Conservation (phyloP, 2,113 vertebrate species). For the Dasyornis broadbenti region DNA sequence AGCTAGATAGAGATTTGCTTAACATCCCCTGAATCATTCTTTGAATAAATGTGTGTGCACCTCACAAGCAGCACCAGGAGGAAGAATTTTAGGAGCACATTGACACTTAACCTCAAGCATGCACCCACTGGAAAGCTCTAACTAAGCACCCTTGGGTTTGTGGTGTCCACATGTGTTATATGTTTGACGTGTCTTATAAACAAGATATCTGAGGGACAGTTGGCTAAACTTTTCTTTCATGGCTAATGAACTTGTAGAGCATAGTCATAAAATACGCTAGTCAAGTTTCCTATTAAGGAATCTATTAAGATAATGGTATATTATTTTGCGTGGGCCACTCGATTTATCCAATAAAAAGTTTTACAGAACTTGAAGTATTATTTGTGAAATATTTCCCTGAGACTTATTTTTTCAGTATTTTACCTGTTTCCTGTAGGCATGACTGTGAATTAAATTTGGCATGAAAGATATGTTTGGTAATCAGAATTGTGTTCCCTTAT, state of each 20-base stretch:
- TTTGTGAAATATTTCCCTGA: not conserved
- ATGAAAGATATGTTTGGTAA: not conserved
- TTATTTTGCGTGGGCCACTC: not conserved
- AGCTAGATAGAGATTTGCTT: not conserved
- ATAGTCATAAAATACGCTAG: not conserved
- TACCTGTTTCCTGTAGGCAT: not conserved
- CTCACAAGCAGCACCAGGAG: not conserved
- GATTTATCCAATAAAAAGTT: not conserved
- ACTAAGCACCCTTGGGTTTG: not conserved
- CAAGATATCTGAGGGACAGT: not conserved
- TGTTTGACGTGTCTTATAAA: not conserved
- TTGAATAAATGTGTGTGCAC: not conserved
- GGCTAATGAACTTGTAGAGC: not conserved
- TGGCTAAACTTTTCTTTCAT: not conserved
- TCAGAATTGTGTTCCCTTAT: not conserved
- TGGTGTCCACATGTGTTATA: not conserved
- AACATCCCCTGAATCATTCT: not conserved
- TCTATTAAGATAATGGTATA: not conserved
- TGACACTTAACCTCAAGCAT: not conserved
- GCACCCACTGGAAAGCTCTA: not conserved
- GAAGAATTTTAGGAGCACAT: not conserved
- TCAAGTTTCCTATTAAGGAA: not conserved
- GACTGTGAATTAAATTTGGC: not conserved
- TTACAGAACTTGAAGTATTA: not conserved
- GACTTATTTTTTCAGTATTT: not conserved